Evolutionary conservation across 1,140 invertebrate species (phyloP).

Genomic region (Musca domestica): DNA sequence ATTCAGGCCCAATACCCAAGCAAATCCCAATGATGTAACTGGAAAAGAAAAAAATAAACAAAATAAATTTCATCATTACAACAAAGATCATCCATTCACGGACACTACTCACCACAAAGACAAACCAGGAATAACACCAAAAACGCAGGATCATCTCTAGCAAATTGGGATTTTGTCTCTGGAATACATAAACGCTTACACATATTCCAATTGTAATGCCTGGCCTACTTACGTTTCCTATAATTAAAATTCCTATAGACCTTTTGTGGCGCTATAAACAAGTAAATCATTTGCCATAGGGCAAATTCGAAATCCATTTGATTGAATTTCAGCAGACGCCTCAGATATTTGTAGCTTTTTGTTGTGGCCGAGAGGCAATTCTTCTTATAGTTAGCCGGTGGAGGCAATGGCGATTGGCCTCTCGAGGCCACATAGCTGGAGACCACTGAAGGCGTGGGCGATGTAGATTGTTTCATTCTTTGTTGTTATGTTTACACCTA

Average conservation of each 20-base stretch:
- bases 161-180: slow-evolving; percentile 99
- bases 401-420: slow-evolving; percentile 60
- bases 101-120: slow-evolving; percentile 70
- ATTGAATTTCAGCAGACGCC: slow-evolving; percentile 87
- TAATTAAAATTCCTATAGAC: slow-evolving; percentile 98
- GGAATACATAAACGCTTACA: slow-evolving; percentile 49
- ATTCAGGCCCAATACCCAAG: slow-evolving; percentile 73
- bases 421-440: slow-evolving; percentile 49
- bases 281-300: slow-evolving; percentile 97
- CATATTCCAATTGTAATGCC: background rate
- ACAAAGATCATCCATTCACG: slow-evolving; percentile 28
- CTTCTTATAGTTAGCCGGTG: slow-evolving; percentile 62
- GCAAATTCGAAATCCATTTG: slow-evolving; percentile 99
- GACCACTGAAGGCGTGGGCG: slow-evolving; percentile 58
- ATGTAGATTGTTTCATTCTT: slow-evolving; percentile 68
- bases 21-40: slow-evolving; percentile 90
- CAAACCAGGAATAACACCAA: slow-evolving; percentile 87
- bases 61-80: too few species aligned
- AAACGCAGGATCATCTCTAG: slow-evolving; percentile 98
- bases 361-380: slow-evolving; percentile 81
- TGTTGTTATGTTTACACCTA: slow-evolving; percentile 16
- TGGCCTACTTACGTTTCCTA: slow-evolving; percentile 84
- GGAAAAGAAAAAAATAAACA: slow-evolving; percentile 36
- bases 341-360: slow-evolving; percentile 90
- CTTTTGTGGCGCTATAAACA: slow-evolving; percentile 94